phyloP scores from a whole-genome alignment of 2,888 invertebrate genomes.

The Miltochrista miniata region DNA sequence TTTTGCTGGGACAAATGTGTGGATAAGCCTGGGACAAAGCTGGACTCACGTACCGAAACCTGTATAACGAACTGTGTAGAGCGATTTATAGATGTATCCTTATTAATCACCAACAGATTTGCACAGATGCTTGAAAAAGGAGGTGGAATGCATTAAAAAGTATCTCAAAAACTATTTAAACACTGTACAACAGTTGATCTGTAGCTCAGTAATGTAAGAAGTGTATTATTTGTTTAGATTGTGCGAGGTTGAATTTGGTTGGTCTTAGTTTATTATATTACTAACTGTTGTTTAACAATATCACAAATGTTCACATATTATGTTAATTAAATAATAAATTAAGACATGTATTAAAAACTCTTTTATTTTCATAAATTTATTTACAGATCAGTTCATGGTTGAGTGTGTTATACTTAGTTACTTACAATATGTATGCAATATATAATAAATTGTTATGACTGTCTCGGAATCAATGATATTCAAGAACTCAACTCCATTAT shows the following conservation, averaged over 20 bases:
- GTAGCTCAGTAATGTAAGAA: constrained; percentile 21
- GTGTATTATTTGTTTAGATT: constrained; percentile 30
- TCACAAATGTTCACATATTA: constrained; percentile 25
- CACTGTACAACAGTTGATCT: constrained; percentile 18
- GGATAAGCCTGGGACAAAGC: constrained; percentile 93
- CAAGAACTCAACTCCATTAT: neutral
- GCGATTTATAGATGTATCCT: constrained; percentile 95
- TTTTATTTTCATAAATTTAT: constrained; percentile 29
- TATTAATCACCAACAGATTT: constrained; percentile 94
- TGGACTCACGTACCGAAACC: constrained; percentile 94
- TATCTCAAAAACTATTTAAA: constrained; percentile 13
- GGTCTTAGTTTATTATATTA: constrained; percentile 11
- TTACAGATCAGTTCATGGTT: constrained; percentile 26
- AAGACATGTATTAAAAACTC: constrained; percentile 12
- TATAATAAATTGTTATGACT: too few species aligned
- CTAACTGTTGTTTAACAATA: constrained; percentile 15
- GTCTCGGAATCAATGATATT: neutral
- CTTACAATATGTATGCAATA: neutral
- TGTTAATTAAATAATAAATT: constrained; percentile 26
- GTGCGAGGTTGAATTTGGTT: constrained; percentile 27
- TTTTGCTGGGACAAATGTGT: constrained; percentile 98
- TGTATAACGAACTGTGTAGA: constrained; percentile 97
- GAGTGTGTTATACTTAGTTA: neutral
- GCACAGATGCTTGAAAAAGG: constrained; percentile 92
- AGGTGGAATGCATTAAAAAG: constrained; percentile 78